Percentiles rank a stretch among this genome's conserved stretches.
phyloP scores from a whole-genome alignment of 2,888 invertebrate species.

The Drosophila prolongata region DNA sequence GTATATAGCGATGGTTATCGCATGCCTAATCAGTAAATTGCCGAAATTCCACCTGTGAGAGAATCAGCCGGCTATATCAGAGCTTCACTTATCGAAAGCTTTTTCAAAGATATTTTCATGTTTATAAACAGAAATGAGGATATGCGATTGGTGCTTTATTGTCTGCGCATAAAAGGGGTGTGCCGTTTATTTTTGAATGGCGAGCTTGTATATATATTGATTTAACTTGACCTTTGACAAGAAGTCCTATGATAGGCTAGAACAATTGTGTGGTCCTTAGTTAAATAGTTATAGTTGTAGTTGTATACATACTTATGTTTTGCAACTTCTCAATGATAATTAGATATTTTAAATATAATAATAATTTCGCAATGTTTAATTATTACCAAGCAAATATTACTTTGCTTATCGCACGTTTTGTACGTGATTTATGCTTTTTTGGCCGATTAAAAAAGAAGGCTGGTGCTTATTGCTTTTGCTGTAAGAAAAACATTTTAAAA shows the following conservation, averaged over 20 bases:
- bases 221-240: conserved; percentile 10
- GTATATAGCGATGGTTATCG: conserved; percentile 38
- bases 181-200: conserved; percentile 11
- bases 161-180: conserved; percentile 10
- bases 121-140: conserved; percentile 22
- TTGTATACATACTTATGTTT: too few relatives aligned
- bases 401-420: background rate
- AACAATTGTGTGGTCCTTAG: too few relatives aligned
- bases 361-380: too few relatives aligned
- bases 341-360: too few relatives aligned
- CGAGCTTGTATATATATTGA: background rate
- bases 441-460: background rate
- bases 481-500: too few relatives aligned
- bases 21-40: conserved; percentile 37
- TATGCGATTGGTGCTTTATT: background rate
- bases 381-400: too few relatives aligned
- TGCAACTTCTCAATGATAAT: too few relatives aligned
- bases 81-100: conserved; percentile 28
- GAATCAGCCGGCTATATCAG: conserved; percentile 26
- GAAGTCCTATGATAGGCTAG: too few relatives aligned
- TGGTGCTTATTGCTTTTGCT: background rate
- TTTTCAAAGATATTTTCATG: conserved; percentile 19
- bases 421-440: background rate
- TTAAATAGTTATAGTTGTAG: too few relatives aligned
- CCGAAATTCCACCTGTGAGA: conserved; percentile 25